phyloP scores from a whole-genome alignment of 1,140 invertebrate species.

The Telenomus remus region DNA sequence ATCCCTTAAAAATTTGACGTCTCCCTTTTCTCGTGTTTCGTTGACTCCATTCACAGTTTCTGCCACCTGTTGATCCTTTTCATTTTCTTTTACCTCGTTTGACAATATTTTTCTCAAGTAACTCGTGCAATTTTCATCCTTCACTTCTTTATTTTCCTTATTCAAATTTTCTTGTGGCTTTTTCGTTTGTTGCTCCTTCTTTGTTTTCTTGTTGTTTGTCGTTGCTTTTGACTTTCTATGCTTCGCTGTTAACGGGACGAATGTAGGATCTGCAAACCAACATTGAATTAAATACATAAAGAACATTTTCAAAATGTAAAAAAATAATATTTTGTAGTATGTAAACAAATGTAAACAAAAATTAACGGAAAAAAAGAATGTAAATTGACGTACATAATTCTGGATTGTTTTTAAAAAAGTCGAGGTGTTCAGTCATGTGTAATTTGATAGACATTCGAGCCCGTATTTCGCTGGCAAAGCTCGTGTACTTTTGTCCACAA shows the following conservation, averaged over 20 bases:
- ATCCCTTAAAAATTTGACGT: conserved; percentile 65
- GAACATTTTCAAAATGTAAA: too few species aligned
- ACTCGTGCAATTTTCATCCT: conserved; percentile 67
- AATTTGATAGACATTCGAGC: conserved; percentile 76
- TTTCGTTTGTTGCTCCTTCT: conserved; percentile 56
- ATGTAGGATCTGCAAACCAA: conserved; percentile 52
- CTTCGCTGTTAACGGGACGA: conserved; percentile 60
- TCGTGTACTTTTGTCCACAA: conserved; percentile 76
- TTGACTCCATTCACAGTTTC: conserved; percentile 59
- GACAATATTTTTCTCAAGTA: conserved; percentile 69
- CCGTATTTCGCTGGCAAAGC: conserved; percentile 78
- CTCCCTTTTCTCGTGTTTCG: conserved; percentile 40
- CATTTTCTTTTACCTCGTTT: conserved; percentile 58
- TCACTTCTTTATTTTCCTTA: conserved; percentile 70
- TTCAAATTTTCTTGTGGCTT: conserved; percentile 69
- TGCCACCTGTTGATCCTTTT: conserved; percentile 44
- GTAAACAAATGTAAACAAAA: not conserved
- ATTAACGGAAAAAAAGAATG: too few species aligned
- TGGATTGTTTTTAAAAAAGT: conserved; percentile 69
- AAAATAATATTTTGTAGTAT: too few species aligned
- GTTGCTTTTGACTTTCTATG: conserved; percentile 62
- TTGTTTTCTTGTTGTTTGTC: conserved; percentile 60
- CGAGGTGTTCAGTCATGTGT: conserved; percentile 76
- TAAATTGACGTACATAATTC: conserved; percentile 53
- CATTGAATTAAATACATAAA: too few species aligned